Percentiles rank a stretch among this genome's conserved stretches.
Conservation (phyloP, 2,797 vertebrate genomes). For the Sebastes paucispinis region DNA sequence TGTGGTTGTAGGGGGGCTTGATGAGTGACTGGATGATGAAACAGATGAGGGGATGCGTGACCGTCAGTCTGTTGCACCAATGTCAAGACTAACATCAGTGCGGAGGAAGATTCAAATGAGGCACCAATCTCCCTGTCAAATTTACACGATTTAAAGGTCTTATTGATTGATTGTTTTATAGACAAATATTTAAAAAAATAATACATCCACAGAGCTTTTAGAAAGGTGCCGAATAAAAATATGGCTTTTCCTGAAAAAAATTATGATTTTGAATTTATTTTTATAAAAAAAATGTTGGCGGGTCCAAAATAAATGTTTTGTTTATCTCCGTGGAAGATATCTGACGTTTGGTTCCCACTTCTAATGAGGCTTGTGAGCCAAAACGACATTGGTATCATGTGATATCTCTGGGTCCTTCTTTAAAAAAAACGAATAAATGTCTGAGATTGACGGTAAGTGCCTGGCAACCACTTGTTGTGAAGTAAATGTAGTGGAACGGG, state of each 20-base stretch:
- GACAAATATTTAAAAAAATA: background rate
- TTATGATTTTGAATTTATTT: too few relatives aligned
- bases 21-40: constrained; percentile 3
- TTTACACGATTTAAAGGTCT: background rate
- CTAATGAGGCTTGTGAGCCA: background rate
- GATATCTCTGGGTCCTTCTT: background rate
- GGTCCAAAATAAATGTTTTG: background rate
- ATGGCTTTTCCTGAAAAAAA: background rate
- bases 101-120: background rate
- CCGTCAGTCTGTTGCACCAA: constrained; percentile 2
- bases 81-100: background rate
- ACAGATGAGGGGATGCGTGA: background rate
- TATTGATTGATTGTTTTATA: background rate
- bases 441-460: too few relatives aligned
- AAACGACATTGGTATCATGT: background rate
- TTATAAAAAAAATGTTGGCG: background rate
- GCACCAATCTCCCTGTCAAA: background rate
- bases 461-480: too few relatives aligned
- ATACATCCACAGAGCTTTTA: background rate
- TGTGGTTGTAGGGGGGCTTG: constrained; percentile 17
- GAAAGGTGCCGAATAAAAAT: background rate
- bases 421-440: too few relatives aligned
- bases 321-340: background rate
- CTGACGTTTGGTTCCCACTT: background rate
- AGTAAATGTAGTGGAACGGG: too few relatives aligned